Evolutionary conservation across 2,797 vertebrate species (phyloP).

Genomic region (Macrochelys suwanniensis): DNA sequence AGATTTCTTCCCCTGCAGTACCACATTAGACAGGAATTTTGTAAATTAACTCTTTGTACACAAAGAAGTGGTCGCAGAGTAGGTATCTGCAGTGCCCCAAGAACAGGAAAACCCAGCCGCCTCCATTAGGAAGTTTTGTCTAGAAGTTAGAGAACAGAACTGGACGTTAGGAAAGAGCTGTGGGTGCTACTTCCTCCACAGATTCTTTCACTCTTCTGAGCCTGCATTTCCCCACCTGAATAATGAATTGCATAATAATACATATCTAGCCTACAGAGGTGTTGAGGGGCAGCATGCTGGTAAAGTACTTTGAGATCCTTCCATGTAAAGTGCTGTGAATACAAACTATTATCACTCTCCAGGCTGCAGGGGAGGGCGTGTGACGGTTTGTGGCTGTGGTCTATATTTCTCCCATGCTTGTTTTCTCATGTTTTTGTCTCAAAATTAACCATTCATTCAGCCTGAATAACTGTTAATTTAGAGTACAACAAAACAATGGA

Average conservation of each 20-base stretch:
- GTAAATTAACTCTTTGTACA: neutral
- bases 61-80: neutral
- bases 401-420: neutral
- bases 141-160: neutral
- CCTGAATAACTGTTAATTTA: neutral
- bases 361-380: neutral
- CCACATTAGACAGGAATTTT: neutral
- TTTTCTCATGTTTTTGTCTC: neutral
- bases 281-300: neutral
- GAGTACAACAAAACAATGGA: neutral
- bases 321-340: fast-evolving
- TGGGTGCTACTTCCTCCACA: neutral
- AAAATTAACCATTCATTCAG: neutral
- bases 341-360: neutral
- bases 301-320: neutral
- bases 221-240: neutral
- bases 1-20: neutral
- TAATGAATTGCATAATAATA: neutral
- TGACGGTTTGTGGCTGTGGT: neutral
- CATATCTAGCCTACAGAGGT: neutral
- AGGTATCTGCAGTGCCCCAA: neutral
- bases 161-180: neutral
- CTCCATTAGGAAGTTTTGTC: neutral
- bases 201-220: neutral
- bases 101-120: neutral